A percentile compares a stretch with the other conserved stretches of the same genome.
Conservation (phyloP, 2,797 vertebrate genomes). For the Vultur gryphus region DNA sequence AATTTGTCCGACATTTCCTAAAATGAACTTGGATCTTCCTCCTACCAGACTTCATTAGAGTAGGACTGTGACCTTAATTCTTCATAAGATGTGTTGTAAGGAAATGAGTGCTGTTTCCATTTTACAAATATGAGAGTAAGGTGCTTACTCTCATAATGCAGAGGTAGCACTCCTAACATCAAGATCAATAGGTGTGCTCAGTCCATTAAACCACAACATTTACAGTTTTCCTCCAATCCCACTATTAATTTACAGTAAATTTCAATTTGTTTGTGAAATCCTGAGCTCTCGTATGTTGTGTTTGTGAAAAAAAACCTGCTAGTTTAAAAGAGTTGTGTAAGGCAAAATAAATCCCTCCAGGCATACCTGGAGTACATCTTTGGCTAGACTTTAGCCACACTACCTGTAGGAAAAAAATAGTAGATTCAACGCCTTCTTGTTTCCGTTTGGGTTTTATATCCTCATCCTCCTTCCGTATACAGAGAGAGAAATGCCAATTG, state of each 20-base stretch:
- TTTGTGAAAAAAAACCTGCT: background rate
- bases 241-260: background rate
- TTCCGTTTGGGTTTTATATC: background rate
- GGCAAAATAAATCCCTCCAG: background rate
- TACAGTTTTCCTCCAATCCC: background rate
- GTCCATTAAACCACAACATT: background rate
- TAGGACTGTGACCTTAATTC: background rate
- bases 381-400: background rate
- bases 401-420: background rate
- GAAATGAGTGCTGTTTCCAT: background rate
- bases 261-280: background rate
- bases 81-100: background rate
- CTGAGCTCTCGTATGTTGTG: background rate
- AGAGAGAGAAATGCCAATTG: background rate
- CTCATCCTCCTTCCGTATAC: background rate
- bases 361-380: background rate
- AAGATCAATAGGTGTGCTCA: background rate
- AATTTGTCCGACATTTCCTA: background rate
- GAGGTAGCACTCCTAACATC: background rate
- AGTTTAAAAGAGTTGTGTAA: background rate
- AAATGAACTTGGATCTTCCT: background rate
- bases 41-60: background rate
- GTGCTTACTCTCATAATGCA: background rate
- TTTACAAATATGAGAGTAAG: background rate
- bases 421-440: background rate